Evolutionary conservation across 2,113 vertebrate genomes (phyloP).

Genomic region (Cyphomyrus discorhynchus): DNA sequence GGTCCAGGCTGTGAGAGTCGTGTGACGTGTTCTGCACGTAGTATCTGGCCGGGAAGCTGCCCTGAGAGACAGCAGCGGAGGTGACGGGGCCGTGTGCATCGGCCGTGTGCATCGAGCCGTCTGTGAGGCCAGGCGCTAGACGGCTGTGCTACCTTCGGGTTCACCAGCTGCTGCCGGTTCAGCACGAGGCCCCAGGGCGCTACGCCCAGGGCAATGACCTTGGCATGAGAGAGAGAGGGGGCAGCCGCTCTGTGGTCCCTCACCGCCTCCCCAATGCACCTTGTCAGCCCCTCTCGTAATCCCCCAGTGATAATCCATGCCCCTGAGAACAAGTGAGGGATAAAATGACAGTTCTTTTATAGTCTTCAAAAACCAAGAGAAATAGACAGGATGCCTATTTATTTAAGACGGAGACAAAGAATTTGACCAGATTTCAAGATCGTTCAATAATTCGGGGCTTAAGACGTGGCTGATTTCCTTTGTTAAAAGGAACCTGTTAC

Average conservation of each 20-base stretch:
- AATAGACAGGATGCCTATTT: neutral
- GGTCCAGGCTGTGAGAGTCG: slow-evolving; percentile 65
- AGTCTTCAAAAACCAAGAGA: neutral
- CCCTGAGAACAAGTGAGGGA: slow-evolving; percentile 47
- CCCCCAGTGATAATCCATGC: slow-evolving; percentile 81
- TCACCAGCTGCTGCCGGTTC: slow-evolving; percentile 61
- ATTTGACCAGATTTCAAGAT: neutral
- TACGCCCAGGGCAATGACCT: slow-evolving; percentile 76
- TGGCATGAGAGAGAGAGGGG: slow-evolving; percentile 54
- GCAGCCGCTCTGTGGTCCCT: slow-evolving; percentile 72
- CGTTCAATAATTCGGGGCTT: neutral
- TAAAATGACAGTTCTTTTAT: neutral
- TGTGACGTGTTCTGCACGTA: slow-evolving; percentile 33
- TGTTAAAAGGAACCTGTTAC: neutral
- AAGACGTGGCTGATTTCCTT: neutral
- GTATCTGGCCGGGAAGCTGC: slow-evolving; percentile 73
- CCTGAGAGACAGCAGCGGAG: slow-evolving; percentile 48
- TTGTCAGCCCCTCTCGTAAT: slow-evolving; percentile 67
- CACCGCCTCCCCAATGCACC: slow-evolving; percentile 74
- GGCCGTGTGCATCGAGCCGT: neutral
- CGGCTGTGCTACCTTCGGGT: slow-evolving; percentile 62
- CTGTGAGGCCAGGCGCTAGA: neutral
- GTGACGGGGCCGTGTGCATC: neutral
- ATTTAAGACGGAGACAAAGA: neutral
- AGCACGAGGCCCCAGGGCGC: slow-evolving; percentile 75